phyloP scores from a whole-genome alignment of 2,888 invertebrate genomes.

The Xanthorhoe spadicearia region DNA sequence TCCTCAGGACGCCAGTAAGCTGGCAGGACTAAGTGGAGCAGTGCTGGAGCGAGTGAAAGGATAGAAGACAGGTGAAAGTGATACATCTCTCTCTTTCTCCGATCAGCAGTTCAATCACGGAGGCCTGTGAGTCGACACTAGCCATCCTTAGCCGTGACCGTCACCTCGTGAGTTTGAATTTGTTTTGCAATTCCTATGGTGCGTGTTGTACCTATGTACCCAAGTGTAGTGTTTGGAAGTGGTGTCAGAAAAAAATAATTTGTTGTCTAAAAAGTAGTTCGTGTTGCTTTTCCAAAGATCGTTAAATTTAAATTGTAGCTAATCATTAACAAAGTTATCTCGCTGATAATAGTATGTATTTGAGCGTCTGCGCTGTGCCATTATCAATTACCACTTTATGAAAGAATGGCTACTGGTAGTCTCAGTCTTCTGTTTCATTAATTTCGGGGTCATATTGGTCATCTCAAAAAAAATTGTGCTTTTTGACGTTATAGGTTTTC shows the following conservation, averaged over 20 bases:
- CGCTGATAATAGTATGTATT: too few relatives aligned
- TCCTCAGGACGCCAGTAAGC: slow-evolving; percentile 58
- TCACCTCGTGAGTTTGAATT: slow-evolving; percentile 39
- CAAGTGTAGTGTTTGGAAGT: slow-evolving; percentile 16
- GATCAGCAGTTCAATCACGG: slow-evolving; percentile 36
- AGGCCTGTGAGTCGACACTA: slow-evolving; percentile 32
- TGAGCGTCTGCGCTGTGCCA: neutral
- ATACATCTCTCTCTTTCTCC: slow-evolving; percentile 65
- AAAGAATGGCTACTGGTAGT: neutral
- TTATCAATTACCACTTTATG: neutral
- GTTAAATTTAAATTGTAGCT: too few relatives aligned
- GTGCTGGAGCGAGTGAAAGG: slow-evolving; percentile 36
- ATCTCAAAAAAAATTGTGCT: neutral
- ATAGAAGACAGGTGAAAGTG: slow-evolving; percentile 68
- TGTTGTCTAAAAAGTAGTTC: neutral
- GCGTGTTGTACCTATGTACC: neutral
- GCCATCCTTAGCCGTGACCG: slow-evolving; percentile 35
- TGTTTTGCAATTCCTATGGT: slow-evolving; percentile 32
- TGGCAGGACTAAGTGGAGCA: slow-evolving; percentile 73
- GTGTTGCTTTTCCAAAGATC: neutral
- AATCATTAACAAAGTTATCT: too few relatives aligned
- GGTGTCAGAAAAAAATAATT: neutral
- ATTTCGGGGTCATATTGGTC: neutral
- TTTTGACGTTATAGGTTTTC: neutral
- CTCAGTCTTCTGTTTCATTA: neutral